Evolutionary conservation across 2,113 vertebrate genomes (phyloP).

Genomic region (Crypturellus undulatus): DNA sequence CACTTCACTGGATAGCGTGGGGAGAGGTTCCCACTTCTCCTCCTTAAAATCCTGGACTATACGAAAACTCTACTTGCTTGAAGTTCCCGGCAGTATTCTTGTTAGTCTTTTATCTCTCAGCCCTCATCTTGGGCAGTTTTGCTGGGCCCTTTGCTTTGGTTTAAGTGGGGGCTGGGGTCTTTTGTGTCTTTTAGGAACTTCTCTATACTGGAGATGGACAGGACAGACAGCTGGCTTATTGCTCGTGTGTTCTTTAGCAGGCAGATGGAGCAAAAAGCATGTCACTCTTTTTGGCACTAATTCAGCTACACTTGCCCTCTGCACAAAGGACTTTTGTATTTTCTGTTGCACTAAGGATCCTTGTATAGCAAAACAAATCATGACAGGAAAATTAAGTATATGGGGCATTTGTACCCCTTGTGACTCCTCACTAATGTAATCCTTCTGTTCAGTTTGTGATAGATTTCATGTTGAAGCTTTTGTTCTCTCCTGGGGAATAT

Average conservation of each 20-base stretch:
- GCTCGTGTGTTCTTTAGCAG: conserved; percentile 37
- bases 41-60: accelerated
- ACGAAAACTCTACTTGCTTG: not conserved
- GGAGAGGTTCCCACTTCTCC: not conserved
- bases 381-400: conserved; percentile 57
- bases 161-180: not conserved
- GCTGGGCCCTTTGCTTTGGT: not conserved
- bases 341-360: not conserved
- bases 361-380: conserved; percentile 51
- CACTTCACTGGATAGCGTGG: not conserved
- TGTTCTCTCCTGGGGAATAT: not conserved
- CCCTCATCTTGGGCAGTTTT: not conserved
- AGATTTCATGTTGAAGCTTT: not conserved
- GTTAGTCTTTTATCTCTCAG: not conserved
- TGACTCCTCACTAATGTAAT: not conserved
- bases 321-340: conserved; percentile 56
- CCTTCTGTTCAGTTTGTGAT: not conserved
- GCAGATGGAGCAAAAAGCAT: conserved; percentile 68
- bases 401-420: conserved; percentile 6
- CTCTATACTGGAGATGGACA: not conserved
- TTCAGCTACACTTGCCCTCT: conserved; percentile 56
- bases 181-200: not conserved
- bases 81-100: not conserved
- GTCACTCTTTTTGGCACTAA: conserved; percentile 53
- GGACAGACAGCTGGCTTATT: conserved; percentile 54